Evolutionary conservation across 2,113 vertebrate genomes (phyloP).

Genomic region (Atrichornis clamosus): DNA sequence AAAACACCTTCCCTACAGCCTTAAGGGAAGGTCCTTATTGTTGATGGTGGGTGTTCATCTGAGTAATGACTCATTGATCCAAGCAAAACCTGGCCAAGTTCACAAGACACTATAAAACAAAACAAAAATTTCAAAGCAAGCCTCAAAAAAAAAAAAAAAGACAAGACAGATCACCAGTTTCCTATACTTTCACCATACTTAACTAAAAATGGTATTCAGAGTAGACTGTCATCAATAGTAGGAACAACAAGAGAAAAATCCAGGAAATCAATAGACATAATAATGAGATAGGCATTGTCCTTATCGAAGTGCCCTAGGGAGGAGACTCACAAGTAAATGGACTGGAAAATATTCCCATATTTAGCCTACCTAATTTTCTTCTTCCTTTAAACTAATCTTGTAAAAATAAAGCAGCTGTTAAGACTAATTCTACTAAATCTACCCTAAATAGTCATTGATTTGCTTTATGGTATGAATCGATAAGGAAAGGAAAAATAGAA

Average conservation of each 20-base stretch:
- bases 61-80: neutral
- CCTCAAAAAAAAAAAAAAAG: neutral
- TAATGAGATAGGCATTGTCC: neutral
- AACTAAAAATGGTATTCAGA: neutral
- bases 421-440: slow-evolving; percentile 51
- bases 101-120: neutral
- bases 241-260: neutral
- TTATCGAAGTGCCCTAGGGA: neutral
- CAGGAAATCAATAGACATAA: neutral
- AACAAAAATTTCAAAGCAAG: neutral
- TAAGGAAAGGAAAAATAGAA: slow-evolving; percentile 24
- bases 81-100: neutral
- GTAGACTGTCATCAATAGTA: neutral
- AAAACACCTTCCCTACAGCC: neutral
- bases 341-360: slow-evolving; percentile 53
- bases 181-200: neutral
- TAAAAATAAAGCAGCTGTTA: slow-evolving; percentile 55
- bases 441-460: slow-evolving; percentile 43
- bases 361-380: slow-evolving; percentile 53
- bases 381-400: slow-evolving; percentile 50
- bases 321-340: slow-evolving; percentile 5
- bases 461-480: neutral
- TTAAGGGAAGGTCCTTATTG: neutral
- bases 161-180: neutral
- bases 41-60: neutral